Conservation (phyloP, 2,113 vertebrate genomes). For the Jacana jacana region DNA sequence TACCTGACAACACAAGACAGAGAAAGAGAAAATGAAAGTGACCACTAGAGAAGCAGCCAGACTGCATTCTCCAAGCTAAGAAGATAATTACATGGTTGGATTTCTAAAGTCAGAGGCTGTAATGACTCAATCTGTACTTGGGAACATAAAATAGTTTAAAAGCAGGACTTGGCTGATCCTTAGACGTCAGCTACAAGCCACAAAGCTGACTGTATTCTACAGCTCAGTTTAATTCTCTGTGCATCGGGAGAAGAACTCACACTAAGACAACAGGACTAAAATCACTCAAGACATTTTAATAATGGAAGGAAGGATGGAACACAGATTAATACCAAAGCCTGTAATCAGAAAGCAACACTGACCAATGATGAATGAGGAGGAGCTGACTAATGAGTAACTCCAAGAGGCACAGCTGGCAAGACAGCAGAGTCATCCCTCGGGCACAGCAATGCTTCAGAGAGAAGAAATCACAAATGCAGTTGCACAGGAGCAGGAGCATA, state of each 20-base stretch:
- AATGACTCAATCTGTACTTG: not conserved
- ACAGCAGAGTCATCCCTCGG: not conserved
- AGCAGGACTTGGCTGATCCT: not conserved
- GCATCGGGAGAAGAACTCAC: not conserved
- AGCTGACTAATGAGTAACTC: not conserved
- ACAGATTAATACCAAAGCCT: not conserved
- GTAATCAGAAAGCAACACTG: not conserved
- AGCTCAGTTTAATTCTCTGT: not conserved
- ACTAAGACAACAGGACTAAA: not conserved
- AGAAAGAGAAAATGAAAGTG: constrained; percentile 53
- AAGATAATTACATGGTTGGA: not conserved
- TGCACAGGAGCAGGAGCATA: not conserved
- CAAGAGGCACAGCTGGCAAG: not conserved
- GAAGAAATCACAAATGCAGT: not conserved
- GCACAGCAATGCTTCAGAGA: not conserved
- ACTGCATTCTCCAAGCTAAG: not conserved
- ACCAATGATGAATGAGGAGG: not conserved
- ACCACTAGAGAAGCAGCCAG: not conserved
- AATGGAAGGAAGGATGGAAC: not conserved
- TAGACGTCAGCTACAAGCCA: not conserved
- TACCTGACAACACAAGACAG: not conserved
- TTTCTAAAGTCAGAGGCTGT: not conserved
- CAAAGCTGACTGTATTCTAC: not conserved
- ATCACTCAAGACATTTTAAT: not conserved
- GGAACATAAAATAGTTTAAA: not conserved